These are phyloP conservation scores for Paracentrotus lividus DNA, from an alignment of 53 echinoderm and acorn worm species.

Conservation along the genomic window DNA sequence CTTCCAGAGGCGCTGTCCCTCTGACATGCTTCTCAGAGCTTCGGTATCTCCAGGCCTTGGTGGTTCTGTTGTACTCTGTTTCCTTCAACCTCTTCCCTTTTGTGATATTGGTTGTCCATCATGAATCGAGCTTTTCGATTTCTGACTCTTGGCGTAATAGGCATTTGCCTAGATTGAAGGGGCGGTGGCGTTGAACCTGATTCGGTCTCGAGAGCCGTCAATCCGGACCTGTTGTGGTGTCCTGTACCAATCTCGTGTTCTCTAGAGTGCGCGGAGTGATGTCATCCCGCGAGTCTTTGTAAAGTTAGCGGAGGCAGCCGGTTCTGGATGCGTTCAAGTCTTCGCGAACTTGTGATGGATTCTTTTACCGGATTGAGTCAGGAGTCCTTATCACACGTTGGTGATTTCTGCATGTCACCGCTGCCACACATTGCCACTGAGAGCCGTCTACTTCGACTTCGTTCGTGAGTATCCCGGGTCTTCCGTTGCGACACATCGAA, in stretches of 20 bases:
- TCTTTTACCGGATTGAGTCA: background rate
- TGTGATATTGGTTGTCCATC: background rate
- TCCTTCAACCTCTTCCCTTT: background rate
- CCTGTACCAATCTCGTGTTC: background rate
- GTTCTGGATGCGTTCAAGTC: slow-evolving; percentile 53
- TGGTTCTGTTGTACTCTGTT: background rate
- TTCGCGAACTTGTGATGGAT: background rate
- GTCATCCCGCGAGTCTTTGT: slow-evolving; percentile 51
- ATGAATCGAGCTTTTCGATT: slow-evolving; percentile 59
- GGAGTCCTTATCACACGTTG: background rate
- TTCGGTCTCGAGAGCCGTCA: background rate
- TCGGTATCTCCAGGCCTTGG: background rate
- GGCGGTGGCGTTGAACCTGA: background rate
- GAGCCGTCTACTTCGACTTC: background rate
- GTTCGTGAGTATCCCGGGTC: background rate
- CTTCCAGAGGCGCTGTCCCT: slow-evolving; percentile 33
- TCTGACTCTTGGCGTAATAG: slow-evolving; percentile 61
- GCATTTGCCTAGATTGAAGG: background rate
- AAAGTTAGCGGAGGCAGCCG: background rate
- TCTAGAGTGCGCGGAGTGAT: background rate
- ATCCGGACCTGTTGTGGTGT: background rate
- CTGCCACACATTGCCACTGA: slow-evolving; percentile 21
- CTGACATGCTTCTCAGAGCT: slow-evolving; percentile 53
- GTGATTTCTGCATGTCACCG: slow-evolving; percentile 60
- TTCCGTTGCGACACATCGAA: background rate